Percentiles rank a stretch among this genome's conserved stretches.
These are phyloP conservation scores for Morone saxatilis DNA, from an alignment of 2,113 vertebrate genomes.

Conservation along the genomic window DNA sequence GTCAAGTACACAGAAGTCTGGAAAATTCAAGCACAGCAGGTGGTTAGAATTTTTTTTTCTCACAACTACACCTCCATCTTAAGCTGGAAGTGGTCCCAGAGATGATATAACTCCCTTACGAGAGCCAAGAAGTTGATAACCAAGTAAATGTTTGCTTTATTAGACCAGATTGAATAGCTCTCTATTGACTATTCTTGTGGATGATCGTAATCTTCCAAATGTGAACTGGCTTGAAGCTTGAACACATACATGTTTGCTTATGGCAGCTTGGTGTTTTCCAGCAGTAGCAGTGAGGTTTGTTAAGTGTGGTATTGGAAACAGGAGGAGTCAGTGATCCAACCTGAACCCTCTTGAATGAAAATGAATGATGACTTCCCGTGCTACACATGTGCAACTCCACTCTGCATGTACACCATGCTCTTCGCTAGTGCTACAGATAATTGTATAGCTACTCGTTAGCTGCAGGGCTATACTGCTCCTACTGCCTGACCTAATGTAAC, in stretches of 20 bases:
- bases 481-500: constrained; percentile 11
- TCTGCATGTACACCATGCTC: not conserved
- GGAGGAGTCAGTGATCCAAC: not conserved
- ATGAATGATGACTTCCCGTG: constrained; percentile 19
- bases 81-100: no score
- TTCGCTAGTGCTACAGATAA: not conserved
- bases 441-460: constrained; percentile 1
- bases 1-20: not conserved
- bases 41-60: not conserved
- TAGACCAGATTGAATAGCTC: no score
- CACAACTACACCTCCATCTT: no score
- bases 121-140: no score
- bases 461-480: not conserved
- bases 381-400: not conserved
- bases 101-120: no score
- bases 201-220: no score
- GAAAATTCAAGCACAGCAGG: constrained; percentile 16
- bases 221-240: not conserved
- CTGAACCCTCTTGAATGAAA: not conserved
- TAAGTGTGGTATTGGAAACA: not conserved
- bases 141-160: no score
- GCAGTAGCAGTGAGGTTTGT: not conserved
- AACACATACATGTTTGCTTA: not conserved
- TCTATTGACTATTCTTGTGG: no score
- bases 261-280: not conserved